Evolutionary conservation across 1,140 invertebrate genomes (phyloP).

Genomic region (Bombus waltoni): DNA sequence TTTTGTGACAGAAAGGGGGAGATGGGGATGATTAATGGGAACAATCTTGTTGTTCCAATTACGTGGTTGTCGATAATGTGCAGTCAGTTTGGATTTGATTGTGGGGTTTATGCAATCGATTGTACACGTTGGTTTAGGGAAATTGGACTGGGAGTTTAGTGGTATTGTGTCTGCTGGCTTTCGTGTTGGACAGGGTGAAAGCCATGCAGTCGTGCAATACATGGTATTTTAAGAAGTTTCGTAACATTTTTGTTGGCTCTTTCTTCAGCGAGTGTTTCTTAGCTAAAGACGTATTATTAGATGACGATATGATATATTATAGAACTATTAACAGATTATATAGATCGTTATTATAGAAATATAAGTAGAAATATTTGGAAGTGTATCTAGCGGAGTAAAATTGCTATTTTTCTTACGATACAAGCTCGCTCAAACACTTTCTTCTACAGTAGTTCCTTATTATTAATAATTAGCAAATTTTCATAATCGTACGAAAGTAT

Average conservation of each 20-base stretch:
- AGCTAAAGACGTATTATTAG: neutral
- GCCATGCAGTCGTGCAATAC: neutral
- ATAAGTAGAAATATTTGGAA: no score
- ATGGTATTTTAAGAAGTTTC: neutral
- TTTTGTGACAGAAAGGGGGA: neutral
- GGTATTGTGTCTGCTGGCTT: neutral
- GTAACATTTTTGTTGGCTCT: neutral
- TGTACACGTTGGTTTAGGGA: neutral
- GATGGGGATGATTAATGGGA: slow-evolving; percentile 10
- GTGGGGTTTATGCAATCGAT: slow-evolving; percentile 7
- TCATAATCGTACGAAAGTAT: neutral
- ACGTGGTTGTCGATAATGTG: neutral
- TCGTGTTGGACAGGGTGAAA: neutral
- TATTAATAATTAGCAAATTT: neutral
- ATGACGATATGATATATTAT: neutral
- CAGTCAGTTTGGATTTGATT: slow-evolving; percentile 2
- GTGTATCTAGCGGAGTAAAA: no score
- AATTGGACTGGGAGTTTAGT: neutral
- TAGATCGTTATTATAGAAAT: no score
- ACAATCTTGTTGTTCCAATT: slow-evolving; percentile 5
- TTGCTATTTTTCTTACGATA: no score
- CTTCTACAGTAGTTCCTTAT: no score
- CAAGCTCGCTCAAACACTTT: no score
- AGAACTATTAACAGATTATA: neutral
- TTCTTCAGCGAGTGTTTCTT: neutral